A percentile compares a stretch with the other conserved stretches of the same genome.
Evolutionary conservation across 2,797 vertebrate species (phyloP).

Genomic region (Gymnothorax reevesii): DNA sequence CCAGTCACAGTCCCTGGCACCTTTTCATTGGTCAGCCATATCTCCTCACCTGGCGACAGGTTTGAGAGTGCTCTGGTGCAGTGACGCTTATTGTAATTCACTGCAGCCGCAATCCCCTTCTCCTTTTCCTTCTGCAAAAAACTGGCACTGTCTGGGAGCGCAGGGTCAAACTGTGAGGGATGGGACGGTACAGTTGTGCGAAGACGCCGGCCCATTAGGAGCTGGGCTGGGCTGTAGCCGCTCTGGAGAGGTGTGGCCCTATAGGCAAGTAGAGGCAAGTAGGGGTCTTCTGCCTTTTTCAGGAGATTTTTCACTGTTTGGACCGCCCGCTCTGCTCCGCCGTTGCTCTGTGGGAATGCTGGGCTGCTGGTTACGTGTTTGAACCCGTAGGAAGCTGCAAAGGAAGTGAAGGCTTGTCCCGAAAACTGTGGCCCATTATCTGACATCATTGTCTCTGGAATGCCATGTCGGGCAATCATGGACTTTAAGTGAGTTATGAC

Average conservation of each 20-base stretch:
- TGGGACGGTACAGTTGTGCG: background rate
- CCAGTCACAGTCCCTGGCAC: background rate
- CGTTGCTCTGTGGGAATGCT: too few species aligned
- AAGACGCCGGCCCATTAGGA: slow-evolving; percentile 31
- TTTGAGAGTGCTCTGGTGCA: background rate
- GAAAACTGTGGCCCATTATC: slow-evolving; percentile 42
- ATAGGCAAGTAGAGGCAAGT: too few species aligned
- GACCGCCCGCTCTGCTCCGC: too few species aligned
- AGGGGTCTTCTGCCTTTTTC: too few species aligned
- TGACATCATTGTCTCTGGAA: slow-evolving; percentile 26
- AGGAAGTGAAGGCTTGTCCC: background rate
- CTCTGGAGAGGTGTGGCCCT: too few species aligned
- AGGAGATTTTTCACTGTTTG: too few species aligned
- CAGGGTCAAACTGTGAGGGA: background rate
- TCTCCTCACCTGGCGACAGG: slow-evolving; percentile 25
- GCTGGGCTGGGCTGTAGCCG: too few species aligned
- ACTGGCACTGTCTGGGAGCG: background rate
- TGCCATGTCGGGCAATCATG: slow-evolving; percentile 17
- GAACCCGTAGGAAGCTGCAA: background rate
- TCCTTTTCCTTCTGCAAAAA: background rate
- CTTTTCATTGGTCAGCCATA: slow-evolving; percentile 32
- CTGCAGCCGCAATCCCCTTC: background rate
- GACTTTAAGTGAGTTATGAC: slow-evolving; percentile 32
- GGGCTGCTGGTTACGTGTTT: too few species aligned
- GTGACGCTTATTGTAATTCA: slow-evolving; percentile 25